A percentile compares a stretch with the other conserved stretches of the same genome.
Evolutionary conservation across 2,113 vertebrate species (phyloP).

Genomic region (Pandion haliaetus): DNA sequence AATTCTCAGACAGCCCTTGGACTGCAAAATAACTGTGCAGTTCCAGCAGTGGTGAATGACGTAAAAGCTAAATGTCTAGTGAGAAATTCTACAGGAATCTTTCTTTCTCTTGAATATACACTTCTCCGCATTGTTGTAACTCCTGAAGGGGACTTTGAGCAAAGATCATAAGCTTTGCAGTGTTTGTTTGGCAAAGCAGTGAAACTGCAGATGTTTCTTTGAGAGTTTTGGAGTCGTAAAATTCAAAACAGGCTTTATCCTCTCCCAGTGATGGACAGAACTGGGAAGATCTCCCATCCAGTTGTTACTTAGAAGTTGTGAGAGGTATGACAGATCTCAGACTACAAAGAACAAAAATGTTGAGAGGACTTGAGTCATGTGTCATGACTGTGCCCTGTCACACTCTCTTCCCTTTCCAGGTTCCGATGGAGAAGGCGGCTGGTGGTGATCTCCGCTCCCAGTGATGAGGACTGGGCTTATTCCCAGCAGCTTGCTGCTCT

Average conservation of each 20-base stretch:
- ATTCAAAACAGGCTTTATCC: not conserved
- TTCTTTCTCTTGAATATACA: not conserved
- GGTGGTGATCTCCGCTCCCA: slow-evolving; percentile 94
- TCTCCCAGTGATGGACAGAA: not conserved
- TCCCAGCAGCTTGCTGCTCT: slow-evolving; percentile 95
- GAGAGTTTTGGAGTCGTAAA: not conserved
- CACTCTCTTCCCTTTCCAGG: slow-evolving; percentile 69
- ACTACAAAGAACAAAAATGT: not conserved
- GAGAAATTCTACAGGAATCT: slow-evolving; percentile 36
- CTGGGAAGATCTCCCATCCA: not conserved
- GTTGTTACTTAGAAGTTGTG: not conserved
- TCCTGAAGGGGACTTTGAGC: not conserved
- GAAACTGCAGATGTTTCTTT: not conserved
- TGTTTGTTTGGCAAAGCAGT: not conserved
- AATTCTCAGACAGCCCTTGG: slow-evolving; percentile 42
- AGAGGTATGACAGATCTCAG: not conserved
- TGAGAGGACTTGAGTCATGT: not conserved
- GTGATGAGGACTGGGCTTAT: slow-evolving; percentile 96
- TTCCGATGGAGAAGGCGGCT: slow-evolving; percentile 96
- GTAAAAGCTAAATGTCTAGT: slow-evolving; percentile 11
- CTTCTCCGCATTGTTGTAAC: not conserved
- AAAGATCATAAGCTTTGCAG: not conserved
- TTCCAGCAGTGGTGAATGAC: slow-evolving; percentile 34
- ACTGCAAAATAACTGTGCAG: slow-evolving; percentile 21
- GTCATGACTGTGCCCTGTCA: not conserved